A percentile compares a stretch with the other conserved stretches of the same genome.
phyloP scores from a whole-genome alignment of 2,888 invertebrate species.

The Sarcophaga rosellei region DNA sequence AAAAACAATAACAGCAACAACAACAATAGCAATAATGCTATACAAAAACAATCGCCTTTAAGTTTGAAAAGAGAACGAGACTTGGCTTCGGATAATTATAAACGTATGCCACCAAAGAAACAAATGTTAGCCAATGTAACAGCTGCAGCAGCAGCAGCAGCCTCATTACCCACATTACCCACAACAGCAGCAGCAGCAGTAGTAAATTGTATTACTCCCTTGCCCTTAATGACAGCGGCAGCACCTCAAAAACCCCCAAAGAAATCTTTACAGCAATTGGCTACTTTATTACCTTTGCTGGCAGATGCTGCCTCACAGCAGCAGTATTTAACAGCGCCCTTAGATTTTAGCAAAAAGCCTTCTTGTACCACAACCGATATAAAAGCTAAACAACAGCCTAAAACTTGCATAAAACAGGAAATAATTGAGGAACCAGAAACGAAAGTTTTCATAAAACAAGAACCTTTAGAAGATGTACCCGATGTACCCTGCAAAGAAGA shows the following conservation, averaged over 20 bases:
- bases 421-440: background rate
- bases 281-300: constrained; percentile 76
- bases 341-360: constrained; percentile 77
- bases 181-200: background rate
- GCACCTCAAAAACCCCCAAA: constrained; percentile 44
- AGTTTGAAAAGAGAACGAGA: constrained; percentile 75
- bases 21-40: constrained; percentile 31
- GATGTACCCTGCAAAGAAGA: constrained; percentile 40
- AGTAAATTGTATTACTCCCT: background rate
- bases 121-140: constrained; percentile 56
- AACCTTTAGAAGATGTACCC: background rate
- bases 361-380: constrained; percentile 7
- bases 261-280: constrained; percentile 76
- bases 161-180: background rate
- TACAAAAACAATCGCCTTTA: constrained; percentile 61
- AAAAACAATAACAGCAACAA: constrained; percentile 68
- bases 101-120: constrained; percentile 72
- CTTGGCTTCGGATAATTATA: constrained; percentile 71
- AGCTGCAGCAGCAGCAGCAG: background rate
- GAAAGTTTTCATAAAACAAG: constrained; percentile 20
- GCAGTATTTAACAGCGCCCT: constrained; percentile 75
- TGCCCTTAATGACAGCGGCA: constrained; percentile 8
- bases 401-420: constrained; percentile 14
- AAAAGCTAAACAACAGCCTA: background rate
- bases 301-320: constrained; percentile 78